Conservation (phyloP, 2,797 vertebrate genomes). For the Acipenser oxyrinchus region DNA sequence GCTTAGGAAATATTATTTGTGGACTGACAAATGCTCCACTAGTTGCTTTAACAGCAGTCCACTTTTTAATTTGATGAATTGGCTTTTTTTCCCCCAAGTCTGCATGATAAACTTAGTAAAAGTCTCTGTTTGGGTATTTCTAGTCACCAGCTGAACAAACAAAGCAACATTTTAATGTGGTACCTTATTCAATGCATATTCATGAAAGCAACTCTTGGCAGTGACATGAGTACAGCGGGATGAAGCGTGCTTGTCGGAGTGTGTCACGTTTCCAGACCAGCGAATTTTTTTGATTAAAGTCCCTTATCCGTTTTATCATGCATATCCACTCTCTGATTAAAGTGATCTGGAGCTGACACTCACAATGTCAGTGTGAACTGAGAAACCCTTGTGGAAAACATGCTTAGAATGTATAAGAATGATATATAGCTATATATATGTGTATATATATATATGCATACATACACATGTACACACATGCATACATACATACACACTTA, state of each 20-base stretch:
- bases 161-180: conserved; percentile 83
- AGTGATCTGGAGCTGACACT: conserved; percentile 99
- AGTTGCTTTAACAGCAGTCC: too few species aligned
- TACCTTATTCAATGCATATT: conserved; percentile 87
- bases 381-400: conserved; percentile 73
- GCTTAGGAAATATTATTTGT: too few species aligned
- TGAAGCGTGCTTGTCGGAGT: conserved; percentile 92
- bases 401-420: conserved; percentile 82
- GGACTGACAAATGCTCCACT: too few species aligned
- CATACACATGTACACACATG: conserved; percentile 11
- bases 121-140: conserved; percentile 27
- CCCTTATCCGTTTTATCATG: conserved; percentile 99
- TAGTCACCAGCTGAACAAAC: conserved; percentile 52
- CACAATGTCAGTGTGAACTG: conserved; percentile 94
- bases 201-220: conserved; percentile 78
- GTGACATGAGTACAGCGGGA: conserved; percentile 68
- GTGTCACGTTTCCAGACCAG: conserved; percentile 99
- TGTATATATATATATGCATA: conserved; percentile 1
- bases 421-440: conserved; percentile 36
- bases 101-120: too few species aligned
- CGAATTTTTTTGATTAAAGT: conserved; percentile 99
- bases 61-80: too few species aligned
- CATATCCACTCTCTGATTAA: conserved; percentile 99
- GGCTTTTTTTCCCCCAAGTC: too few species aligned
- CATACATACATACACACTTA: conserved; percentile 8